phyloP scores from a whole-genome alignment of 2,113 vertebrate species.

The Perognathus longimembris region DNA sequence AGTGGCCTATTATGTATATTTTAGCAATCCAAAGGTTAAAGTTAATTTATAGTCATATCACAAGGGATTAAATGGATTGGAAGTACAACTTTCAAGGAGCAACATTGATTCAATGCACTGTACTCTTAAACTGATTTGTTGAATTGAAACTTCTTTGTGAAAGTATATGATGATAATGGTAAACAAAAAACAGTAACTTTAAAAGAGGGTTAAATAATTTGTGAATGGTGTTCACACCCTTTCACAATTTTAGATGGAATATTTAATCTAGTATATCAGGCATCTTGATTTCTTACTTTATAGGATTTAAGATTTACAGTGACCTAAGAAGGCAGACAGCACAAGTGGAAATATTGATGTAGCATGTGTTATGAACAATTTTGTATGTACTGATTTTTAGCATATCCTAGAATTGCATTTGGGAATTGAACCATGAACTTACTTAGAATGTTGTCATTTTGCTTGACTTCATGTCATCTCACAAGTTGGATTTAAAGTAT shows the following conservation, averaged over 20 bases:
- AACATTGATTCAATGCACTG: too few species aligned
- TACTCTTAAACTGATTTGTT: too few species aligned
- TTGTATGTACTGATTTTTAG: not conserved
- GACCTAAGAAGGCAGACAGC: not conserved
- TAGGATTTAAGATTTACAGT: not conserved
- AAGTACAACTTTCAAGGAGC: slow-evolving; percentile 6
- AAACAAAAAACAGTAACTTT: not conserved
- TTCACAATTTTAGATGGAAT: not conserved
- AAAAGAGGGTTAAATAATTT: slow-evolving; percentile 28
- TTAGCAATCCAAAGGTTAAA: not conserved
- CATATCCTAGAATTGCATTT: not conserved
- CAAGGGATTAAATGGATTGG: not conserved
- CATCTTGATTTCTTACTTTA: not conserved
- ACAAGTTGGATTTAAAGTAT: not conserved
- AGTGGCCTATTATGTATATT: not conserved
- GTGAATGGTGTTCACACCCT: not conserved
- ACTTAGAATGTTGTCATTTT: slow-evolving; percentile 27
- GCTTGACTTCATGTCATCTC: not conserved
- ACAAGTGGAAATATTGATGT: not conserved
- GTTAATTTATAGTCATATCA: not conserved
- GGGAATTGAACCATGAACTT: slow-evolving; percentile 9
- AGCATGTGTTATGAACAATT: not conserved
- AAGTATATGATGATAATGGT: too few species aligned
- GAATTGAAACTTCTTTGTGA: too few species aligned
- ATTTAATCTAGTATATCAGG: not conserved